Evolutionary conservation across 1,140 invertebrate species (phyloP).

Genomic region (Micrasema minimum): DNA sequence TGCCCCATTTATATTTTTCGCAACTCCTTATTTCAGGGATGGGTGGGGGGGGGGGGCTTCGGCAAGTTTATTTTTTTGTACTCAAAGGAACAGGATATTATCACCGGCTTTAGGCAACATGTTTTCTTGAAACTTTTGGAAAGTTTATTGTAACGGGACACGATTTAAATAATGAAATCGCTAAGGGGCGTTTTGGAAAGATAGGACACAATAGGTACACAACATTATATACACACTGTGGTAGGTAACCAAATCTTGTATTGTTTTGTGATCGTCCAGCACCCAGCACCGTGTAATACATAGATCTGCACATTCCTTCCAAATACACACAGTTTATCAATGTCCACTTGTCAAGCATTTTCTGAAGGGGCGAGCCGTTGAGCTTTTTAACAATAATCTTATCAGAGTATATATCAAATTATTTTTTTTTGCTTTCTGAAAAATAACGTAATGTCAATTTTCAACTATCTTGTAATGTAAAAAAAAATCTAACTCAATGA

Average conservation of each 20-base stretch:
- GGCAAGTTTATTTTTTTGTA: conserved; percentile 2
- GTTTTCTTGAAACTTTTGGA: background rate
- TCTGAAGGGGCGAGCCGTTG: background rate
- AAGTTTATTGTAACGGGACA: background rate
- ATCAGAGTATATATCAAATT: no score
- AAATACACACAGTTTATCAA: conserved; percentile 15
- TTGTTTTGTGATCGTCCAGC: conserved; percentile 36
- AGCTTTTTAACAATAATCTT: background rate
- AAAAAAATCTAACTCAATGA: no score
- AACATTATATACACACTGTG: conserved; percentile 15
- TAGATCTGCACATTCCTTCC: conserved; percentile 23
- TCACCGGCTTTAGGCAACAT: conserved; percentile 13
- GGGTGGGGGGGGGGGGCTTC: no score
- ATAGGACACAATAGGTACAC: no score
- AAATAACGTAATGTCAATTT: no score
- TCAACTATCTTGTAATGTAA: no score
- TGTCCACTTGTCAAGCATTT: conserved; percentile 13
- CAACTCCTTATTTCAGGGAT: conserved; percentile 8
- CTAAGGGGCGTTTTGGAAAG: conserved; percentile 13
- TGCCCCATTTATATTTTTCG: conserved; percentile 11
- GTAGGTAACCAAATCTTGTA: conserved; percentile 26
- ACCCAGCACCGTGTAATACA: conserved; percentile 32
- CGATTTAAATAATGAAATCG: conserved; percentile 13
- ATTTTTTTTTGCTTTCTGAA: no score
- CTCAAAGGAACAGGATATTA: background rate